Base-by-base conservation (phyloP, 2,797 vertebrate species). In the Spatula clypeata region DNA sequence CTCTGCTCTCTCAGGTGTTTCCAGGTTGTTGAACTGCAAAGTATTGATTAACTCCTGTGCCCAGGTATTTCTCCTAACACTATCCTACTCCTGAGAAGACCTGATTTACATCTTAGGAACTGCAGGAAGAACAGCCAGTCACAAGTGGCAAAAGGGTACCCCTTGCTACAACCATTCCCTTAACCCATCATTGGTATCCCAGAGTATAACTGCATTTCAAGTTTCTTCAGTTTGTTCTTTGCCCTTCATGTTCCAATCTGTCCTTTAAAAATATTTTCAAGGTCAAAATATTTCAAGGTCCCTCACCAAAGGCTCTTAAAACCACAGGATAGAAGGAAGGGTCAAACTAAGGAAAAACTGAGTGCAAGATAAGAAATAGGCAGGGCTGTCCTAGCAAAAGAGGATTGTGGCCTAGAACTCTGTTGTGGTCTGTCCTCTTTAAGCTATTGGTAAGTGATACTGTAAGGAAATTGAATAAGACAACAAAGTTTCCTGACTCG, bases 61-160 rank as follows among this genome's bases (percentile, higher is more conserved):
- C 24, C n/a, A 58, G 2, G 1, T 32, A 23, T 29, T 58, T 20
- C 2, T 9, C 4, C 8, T 31, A 69, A 24, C 2, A 67, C 29
- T 8, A 80, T 40, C 20, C 11, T 49, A 20, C 5, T 2, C 3
- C 31, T 86, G n/a, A 64, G 53, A 88, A 90, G 8, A 36, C 5
- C 1, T 60, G 4, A 11, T 69, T 69, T 49, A 32, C 0, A 0
- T 40, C 1, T 11, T 53, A 61, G 1, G 21, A 8, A 72, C 7
- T 53, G 27, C 6, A 38, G 32, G 54, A 90, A 85, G 13, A 47
- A 67, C 84, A 70, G 3, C 0, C n/a, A 45, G 9, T 38, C 13
- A 38, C 15, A 74, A 71, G 3, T 27, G 45, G 6, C 2, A 44
- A 47, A 74, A 85, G 2, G 1, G 0, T 49, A 9, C 29, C 7